Percentiles rank a stretch among this genome's conserved stretches.
phyloP scores from a whole-genome alignment of 2,113 vertebrate species.

The Lophura nycthemera region DNA sequence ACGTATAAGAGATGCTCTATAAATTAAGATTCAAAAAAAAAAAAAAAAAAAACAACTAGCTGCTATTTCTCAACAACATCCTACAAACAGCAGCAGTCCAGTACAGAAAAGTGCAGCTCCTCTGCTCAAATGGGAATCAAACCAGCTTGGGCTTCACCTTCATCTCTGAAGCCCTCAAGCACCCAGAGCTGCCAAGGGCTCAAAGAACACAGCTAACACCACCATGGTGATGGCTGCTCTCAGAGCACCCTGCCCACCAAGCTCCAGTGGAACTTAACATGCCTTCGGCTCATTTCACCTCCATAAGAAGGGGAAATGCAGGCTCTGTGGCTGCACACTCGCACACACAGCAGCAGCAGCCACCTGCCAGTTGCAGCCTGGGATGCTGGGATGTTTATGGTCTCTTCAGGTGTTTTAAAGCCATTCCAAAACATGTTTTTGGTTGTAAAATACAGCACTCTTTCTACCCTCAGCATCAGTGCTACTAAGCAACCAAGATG shows the following conservation, averaged over 20 bases:
- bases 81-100: not conserved
- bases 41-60: not conserved
- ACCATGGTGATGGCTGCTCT: accelerated
- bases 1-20: not conserved
- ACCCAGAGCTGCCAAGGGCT: accelerated
- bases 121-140: not conserved
- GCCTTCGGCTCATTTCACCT: not conserved
- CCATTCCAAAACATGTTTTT: not conserved
- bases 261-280: accelerated
- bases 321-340: not conserved
- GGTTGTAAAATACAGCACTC: not conserved
- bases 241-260: not conserved
- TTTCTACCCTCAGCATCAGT: constrained; percentile 4
- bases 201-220: not conserved
- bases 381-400: not conserved
- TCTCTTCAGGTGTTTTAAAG: not conserved
- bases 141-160: not conserved
- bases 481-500: constrained; percentile 24
- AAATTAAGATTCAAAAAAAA: not conserved
- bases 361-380: not conserved
- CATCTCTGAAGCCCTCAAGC: not conserved
- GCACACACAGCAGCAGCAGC: not conserved
- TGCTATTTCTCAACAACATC: not conserved
- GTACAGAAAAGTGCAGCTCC: not conserved
- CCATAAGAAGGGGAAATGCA: not conserved